These are phyloP conservation scores for Laticauda laticaudata DNA, from an alignment of 2,113 vertebrate genomes.

Conservation along the genomic window DNA sequence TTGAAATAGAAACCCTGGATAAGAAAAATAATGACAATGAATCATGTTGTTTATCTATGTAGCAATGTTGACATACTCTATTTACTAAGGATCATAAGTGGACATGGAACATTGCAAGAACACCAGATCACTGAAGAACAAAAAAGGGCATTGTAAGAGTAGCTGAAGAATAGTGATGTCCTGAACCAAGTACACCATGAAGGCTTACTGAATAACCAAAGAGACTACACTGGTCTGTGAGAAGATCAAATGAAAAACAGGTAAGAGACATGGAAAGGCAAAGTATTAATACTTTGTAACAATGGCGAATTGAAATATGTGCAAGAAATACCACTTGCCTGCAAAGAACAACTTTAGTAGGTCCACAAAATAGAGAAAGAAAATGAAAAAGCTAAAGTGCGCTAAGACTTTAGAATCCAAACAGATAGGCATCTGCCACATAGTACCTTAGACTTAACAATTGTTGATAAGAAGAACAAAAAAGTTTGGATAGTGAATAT, in stretches of 20 bases:
- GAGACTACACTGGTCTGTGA: not conserved
- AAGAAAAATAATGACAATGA: not conserved
- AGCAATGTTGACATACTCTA: not conserved
- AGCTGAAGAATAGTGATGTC: not conserved
- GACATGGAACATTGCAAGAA: not conserved
- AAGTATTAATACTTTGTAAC: not conserved
- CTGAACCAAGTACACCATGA: not conserved
- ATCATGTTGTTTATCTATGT: not conserved
- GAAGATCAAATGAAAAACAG: not conserved
- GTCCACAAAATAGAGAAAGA: not conserved
- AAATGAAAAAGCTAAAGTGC: not conserved
- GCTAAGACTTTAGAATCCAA: not conserved
- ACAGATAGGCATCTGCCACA: not conserved
- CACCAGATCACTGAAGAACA: not conserved
- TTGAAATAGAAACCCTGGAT: not conserved
- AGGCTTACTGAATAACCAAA: not conserved
- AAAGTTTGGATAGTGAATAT: not conserved
- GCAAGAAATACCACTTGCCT: not conserved
- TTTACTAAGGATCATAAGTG: not conserved
- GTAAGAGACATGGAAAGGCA: not conserved
- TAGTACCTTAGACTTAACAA: not conserved
- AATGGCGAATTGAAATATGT: not conserved
- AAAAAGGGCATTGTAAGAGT: not conserved
- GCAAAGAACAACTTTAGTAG: not conserved
- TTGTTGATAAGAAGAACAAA: not conserved